Base-by-base conservation (phyloP, 2,113 vertebrate species). In the Leptobrachium ailaonicum region DNA sequence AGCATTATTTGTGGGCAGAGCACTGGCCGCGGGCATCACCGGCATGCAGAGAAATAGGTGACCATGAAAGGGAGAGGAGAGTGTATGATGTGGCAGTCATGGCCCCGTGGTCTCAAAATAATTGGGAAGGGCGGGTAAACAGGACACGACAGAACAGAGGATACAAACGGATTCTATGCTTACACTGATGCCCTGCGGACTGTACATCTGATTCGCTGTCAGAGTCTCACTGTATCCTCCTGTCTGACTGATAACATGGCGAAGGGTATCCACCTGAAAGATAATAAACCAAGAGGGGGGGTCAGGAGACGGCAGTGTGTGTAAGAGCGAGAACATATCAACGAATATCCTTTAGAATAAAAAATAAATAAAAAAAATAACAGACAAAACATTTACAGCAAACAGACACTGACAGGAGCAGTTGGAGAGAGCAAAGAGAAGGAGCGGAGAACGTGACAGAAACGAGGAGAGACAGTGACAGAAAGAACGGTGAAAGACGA, bases 201-300 rank as follows among this genome's bases (percentile, higher is more conserved):
- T 99, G 95, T 99, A 99, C 96, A 99, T 98, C 94, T 98, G 97
- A 94, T 95, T 96, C 92, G 96, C 96, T 91, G 96, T 92, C 87
- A 99, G 95, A 92, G 94, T 96, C 85, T 99, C 97, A 98, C 95
- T 99, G 97, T 97, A 99, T 94, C 96, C 98, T 94, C 96, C 98
- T 96, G 96, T 98, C 96, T 99, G 97, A 95, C 96, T 99, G 97
- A 99, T 99, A 98, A 99, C 98, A 96, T 98, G 98, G 96, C 97
- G 97, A 98, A 99, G 97, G 92, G 97, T 98, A 96, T 98, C 98
- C 96, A 99, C 97, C 98, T 99, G 95, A 91, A 96, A 78, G 66
- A 54, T 83, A 83, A 73, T 68, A 7, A 20, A 63, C 0, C 0
- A 42, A 54, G 54, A 14, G 40, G 45, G 66, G 68, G 40, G 45